A percentile compares a stretch with the other conserved stretches of the same genome.
Conservation (phyloP, 2,797 vertebrate species). For the Bradypodion pumilum region DNA sequence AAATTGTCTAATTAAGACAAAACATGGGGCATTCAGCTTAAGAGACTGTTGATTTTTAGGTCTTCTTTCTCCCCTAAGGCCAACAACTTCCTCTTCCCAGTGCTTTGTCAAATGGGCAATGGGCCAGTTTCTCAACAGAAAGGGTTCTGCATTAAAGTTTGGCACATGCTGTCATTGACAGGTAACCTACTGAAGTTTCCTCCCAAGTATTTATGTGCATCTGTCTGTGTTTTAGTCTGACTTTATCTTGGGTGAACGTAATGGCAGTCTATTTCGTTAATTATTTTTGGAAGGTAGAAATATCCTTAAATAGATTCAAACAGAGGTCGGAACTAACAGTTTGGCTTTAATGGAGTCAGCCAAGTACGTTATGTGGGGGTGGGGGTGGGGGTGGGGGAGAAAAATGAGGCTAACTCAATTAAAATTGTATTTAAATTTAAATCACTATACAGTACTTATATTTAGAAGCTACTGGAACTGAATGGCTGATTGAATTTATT, state of each 20-base stretch:
- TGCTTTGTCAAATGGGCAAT: neutral
- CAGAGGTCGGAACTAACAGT: too few species aligned
- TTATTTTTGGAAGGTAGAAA: neutral
- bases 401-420: too few species aligned
- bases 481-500: too few species aligned
- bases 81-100: neutral
- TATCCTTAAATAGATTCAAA: neutral
- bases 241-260: neutral
- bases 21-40: neutral
- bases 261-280: neutral
- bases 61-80: neutral
- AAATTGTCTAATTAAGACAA: conserved; percentile 18
- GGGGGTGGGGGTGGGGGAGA: too few species aligned
- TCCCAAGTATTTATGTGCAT: neutral
- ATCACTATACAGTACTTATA: too few species aligned
- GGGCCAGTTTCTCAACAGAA: conserved; percentile 1
- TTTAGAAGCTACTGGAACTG: too few species aligned
- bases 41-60: neutral
- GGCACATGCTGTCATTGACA: conserved; percentile 3
- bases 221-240: neutral
- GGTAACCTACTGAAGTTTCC: neutral
- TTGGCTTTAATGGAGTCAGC: too few species aligned
- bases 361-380: too few species aligned
- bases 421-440: too few species aligned
- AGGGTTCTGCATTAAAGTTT: neutral